Evolutionary conservation across 2,888 invertebrate genomes (phyloP).

Genomic region (Drosophila picticornis): DNA sequence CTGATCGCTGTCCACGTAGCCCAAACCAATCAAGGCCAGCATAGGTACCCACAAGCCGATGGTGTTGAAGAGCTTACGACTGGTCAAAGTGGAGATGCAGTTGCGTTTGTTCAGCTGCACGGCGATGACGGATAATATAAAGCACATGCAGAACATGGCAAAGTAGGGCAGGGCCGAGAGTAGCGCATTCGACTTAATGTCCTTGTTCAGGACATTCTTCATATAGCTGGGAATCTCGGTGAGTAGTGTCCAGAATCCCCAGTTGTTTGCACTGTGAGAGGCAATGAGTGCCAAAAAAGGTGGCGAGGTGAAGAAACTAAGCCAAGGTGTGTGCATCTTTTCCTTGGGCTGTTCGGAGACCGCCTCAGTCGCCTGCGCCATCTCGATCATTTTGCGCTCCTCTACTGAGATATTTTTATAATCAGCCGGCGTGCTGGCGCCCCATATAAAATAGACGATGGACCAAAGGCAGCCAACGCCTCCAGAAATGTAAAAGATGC

Average conservation of each 20-base stretch:
- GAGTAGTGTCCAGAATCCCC: constrained; percentile 94
- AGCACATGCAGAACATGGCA: constrained; percentile 90
- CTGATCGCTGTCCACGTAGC: constrained; percentile 85
- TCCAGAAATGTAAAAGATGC: constrained; percentile 91
- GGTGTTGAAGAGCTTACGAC: constrained; percentile 87
- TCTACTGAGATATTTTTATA: constrained; percentile 87
- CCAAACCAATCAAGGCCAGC: constrained; percentile 88
- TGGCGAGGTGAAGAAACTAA: constrained; percentile 89
- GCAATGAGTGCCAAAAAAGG: constrained; percentile 91
- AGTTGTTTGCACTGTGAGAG: constrained; percentile 90
- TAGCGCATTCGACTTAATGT: constrained; percentile 90
- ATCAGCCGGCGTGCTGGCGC: constrained; percentile 88
- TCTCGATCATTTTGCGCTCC: constrained; percentile 89
- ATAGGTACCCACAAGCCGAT: constrained; percentile 90
- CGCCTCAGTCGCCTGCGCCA: constrained; percentile 84
- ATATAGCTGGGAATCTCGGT: constrained; percentile 94
- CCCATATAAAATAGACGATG: constrained; percentile 87
- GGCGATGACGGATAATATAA: constrained; percentile 89
- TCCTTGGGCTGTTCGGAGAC: constrained; percentile 56
- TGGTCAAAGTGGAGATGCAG: constrained; percentile 80
- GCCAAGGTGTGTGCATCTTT: constrained; percentile 89
- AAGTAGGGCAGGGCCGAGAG: constrained; percentile 91
- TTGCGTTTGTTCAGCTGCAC: constrained; percentile 85
- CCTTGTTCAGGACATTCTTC: constrained; percentile 89
- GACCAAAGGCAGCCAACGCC: constrained; percentile 88